Conservation (phyloP, 1,140 invertebrate genomes). For the Drosophila dunni region DNA sequence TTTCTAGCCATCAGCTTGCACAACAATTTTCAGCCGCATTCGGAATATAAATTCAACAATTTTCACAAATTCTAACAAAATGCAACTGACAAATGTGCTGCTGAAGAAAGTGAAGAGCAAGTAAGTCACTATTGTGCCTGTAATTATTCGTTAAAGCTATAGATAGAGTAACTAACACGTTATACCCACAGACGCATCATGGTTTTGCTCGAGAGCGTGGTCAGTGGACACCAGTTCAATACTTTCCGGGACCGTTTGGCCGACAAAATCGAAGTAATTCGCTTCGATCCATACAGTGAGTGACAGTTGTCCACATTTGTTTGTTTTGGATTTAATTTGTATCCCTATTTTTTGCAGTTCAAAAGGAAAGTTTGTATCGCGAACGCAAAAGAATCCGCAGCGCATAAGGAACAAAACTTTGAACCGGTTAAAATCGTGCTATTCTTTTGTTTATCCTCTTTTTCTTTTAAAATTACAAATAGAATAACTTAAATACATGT, state of each 20-base stretch:
- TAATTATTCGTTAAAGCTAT: not conserved
- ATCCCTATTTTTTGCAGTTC: conserved; percentile 86
- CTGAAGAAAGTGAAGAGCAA: conserved; percentile 79
- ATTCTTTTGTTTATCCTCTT: not conserved
- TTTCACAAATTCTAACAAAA: conserved; percentile 30
- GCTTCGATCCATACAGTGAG: conserved; percentile 92
- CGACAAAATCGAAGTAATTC: conserved; percentile 91
- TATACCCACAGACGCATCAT: conserved; percentile 87
- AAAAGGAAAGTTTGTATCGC: conserved; percentile 87
- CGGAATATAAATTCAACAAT: conserved; percentile 29
- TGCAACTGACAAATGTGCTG: conserved; percentile 67
- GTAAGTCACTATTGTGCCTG: conserved; percentile 43
- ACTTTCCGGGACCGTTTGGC: conserved; percentile 88
- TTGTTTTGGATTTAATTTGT: not conserved
- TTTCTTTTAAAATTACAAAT: not conserved
- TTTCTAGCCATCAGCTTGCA: conserved; percentile 32
- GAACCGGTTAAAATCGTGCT: not conserved
- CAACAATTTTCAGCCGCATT: conserved; percentile 35
- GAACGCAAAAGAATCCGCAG: conserved; percentile 89
- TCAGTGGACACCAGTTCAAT: conserved; percentile 89
- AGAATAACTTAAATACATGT: conserved; percentile 14
- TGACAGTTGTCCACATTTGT: conserved; percentile 32
- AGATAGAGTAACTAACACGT: not conserved
- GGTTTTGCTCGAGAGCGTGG: conserved; percentile 91
- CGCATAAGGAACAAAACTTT: conserved; percentile 57